A percentile compares a stretch with the other conserved stretches of the same genome.
Conservation (phyloP, 1,140 invertebrate species). For the Bombyx mori region ASM3026992v2 NC_085124.1:9557001-9557500, state of each 20-base stretch:
- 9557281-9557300: conserved; percentile 7
- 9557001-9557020: no score
- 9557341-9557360: conserved; percentile 12
- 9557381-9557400: conserved; percentile 12
- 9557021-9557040: no score
- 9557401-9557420: conserved; percentile 1
- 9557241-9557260: neutral
- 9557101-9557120: no score
- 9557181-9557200: no score
- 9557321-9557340: conserved; percentile 7
- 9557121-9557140: no score
- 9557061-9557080: no score
- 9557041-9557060: no score
- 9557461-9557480: conserved; percentile 57
- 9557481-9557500: conserved; percentile 22
- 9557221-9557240: no score
- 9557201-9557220: no score
- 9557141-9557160: no score
- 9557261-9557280: conserved; percentile 17
- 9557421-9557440: conserved; percentile 22
- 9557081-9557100: no score
- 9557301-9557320: conserved; percentile 3
- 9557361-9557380: conserved; percentile 15
- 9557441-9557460: conserved; percentile 56
- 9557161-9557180: no score